These are phyloP conservation scores for Margarornis squamiger DNA, from an alignment of 2,797 vertebrate species.

Conservation along the genomic window DNA sequence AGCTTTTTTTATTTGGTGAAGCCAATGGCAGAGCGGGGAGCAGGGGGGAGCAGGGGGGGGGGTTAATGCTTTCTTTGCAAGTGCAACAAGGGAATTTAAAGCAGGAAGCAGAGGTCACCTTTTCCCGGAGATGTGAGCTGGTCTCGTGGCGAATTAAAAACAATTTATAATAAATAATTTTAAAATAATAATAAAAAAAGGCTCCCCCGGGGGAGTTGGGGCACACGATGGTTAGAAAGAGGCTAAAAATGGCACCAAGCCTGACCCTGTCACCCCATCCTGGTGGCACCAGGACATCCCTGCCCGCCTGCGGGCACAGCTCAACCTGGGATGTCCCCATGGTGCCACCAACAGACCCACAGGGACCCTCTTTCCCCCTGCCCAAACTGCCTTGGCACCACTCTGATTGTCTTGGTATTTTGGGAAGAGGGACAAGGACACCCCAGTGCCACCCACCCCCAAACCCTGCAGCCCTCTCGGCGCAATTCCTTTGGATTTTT, in stretches of 20 bases:
- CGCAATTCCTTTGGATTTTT: not conserved
- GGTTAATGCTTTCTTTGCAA: constrained; percentile 3
- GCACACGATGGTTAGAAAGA: not conserved
- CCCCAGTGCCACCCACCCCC: not conserved
- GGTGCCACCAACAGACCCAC: not conserved
- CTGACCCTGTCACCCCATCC: not conserved
- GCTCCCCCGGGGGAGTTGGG: not conserved
- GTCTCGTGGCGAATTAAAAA: not conserved
- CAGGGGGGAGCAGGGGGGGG: too few species aligned
- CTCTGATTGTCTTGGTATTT: not conserved
- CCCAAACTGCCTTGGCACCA: accelerated
- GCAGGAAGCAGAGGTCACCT: constrained; percentile 57
- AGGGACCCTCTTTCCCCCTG: not conserved
- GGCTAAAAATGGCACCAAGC: not conserved
- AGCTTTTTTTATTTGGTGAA: not conserved
- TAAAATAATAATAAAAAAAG: not conserved
- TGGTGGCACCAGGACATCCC: not conserved
- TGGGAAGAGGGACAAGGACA: not conserved
- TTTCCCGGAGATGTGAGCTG: not conserved
- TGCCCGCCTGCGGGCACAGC: not conserved
- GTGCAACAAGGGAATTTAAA: constrained; percentile 1
- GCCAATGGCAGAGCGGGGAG: not conserved
- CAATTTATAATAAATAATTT: not conserved
- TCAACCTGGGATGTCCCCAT: accelerated
- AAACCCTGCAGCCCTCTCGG: not conserved